Evolutionary conservation across 1,140 invertebrate species (phyloP).

Genomic region (Zaprionus africanus): DNA sequence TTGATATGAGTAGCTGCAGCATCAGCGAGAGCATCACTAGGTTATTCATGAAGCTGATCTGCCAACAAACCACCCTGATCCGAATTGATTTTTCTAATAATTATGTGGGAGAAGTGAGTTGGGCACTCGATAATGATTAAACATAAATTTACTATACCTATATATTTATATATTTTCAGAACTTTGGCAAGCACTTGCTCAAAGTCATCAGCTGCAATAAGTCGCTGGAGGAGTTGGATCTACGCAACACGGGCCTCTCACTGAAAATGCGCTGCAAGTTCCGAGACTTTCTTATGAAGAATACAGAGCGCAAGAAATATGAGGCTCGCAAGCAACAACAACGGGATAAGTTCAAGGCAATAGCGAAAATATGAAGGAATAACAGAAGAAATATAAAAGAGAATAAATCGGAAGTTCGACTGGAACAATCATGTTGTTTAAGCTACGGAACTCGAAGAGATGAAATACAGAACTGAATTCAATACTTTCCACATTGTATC

Average conservation of each 20-base stretch:
- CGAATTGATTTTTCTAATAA: constrained; percentile 80
- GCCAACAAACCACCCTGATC: constrained; percentile 63
- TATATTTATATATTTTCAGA: constrained; percentile 19
- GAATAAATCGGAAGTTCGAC: too few relatives aligned
- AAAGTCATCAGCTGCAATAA: constrained; percentile 76
- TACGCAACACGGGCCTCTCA: constrained; percentile 71
- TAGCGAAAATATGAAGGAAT: constrained; percentile 55
- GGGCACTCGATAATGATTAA: neutral
- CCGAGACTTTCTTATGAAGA: constrained; percentile 60
- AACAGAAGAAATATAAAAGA: neutral
- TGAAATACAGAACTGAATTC: too few relatives aligned
- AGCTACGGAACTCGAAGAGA: too few relatives aligned
- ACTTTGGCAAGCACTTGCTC: constrained; percentile 72
- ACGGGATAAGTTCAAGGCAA: constrained; percentile 64
- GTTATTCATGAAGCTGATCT: constrained; percentile 74
- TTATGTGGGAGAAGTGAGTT: constrained; percentile 62
- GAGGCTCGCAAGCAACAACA: constrained; percentile 58
- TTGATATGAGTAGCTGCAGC: constrained; percentile 72
- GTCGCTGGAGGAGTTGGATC: constrained; percentile 63
- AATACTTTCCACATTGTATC: too few relatives aligned
- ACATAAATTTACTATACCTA: neutral
- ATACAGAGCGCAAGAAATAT: constrained; percentile 63
- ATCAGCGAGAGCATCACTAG: constrained; percentile 70
- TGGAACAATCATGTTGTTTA: too few relatives aligned
- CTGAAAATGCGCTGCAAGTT: constrained; percentile 61